Percentiles rank a stretch among this genome's conserved stretches.
Conservation (phyloP, 2,888 invertebrate genomes). For the Cheilosia pagana region DNA sequence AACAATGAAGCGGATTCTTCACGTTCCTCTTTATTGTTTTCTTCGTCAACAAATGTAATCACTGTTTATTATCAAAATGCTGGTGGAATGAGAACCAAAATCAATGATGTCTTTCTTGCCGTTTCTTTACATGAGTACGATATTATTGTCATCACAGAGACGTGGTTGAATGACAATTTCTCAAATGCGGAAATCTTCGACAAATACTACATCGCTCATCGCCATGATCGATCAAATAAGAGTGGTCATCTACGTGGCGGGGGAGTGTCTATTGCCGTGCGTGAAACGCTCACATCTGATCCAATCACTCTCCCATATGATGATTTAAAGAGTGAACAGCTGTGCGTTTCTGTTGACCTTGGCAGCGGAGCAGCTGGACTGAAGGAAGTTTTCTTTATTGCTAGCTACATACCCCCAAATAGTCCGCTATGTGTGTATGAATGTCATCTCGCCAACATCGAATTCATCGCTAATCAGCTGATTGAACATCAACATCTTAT, state of each 20-base stretch:
- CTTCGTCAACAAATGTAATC: constrained; percentile 15
- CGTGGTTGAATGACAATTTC: constrained; percentile 16
- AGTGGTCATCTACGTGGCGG: constrained; percentile 9
- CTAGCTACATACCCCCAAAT: constrained; percentile 15
- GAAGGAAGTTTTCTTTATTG: neutral
- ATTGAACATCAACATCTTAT: too few species aligned
- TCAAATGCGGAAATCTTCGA: constrained; percentile 11
- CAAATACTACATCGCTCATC: constrained; percentile 9
- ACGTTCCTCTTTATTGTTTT: constrained; percentile 16
- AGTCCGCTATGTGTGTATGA: neutral
- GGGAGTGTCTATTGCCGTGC: constrained; percentile 15
- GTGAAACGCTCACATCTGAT: neutral
- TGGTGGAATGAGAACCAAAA: constrained; percentile 35
- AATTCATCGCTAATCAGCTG: too few species aligned
- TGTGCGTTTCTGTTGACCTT: constrained; percentile 16
- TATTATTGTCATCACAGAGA: constrained; percentile 23
- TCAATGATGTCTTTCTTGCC: constrained; percentile 17
- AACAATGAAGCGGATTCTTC: constrained; percentile 5
- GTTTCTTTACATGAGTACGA: constrained; percentile 25
- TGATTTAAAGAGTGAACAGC: constrained; percentile 11
- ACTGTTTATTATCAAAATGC: constrained; percentile 26
- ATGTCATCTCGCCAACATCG: too few species aligned
- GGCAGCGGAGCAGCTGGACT: neutral
- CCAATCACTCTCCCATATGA: neutral
- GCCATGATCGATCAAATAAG: neutral